Conservation (phyloP, 2,797 vertebrate genomes). For the Thaleichthys pacificus region DNA sequence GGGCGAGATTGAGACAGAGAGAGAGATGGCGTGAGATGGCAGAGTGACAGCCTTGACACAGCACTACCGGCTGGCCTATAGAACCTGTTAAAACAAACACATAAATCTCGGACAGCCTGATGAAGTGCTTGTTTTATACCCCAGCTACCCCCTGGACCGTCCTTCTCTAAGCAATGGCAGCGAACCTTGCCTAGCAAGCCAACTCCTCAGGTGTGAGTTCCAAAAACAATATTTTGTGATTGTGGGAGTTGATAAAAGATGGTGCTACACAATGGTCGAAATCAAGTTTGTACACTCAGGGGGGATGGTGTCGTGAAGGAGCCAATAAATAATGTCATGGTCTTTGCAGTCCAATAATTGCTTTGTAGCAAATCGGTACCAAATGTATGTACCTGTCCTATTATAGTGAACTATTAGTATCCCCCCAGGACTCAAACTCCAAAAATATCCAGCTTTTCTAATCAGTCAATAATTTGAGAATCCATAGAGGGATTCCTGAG, state of each 20-base stretch:
- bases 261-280: too few relatives aligned
- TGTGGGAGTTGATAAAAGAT: too few relatives aligned
- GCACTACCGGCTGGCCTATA: constrained; percentile 43
- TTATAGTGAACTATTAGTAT: not conserved
- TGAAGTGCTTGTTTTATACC: constrained; percentile 38
- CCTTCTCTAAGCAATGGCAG: constrained; percentile 13
- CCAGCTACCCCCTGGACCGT: constrained; percentile 26
- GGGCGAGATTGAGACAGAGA: not conserved
- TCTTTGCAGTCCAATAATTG: not conserved
- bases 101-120: constrained; percentile 38
- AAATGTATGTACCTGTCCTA: not conserved
- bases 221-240: too few relatives aligned
- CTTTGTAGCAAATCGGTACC: not conserved
- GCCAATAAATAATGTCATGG: not conserved
- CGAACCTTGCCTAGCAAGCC: not conserved
- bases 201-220: not conserved
- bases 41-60: constrained; percentile 50
- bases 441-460: constrained; percentile 25
- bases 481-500: too few relatives aligned
- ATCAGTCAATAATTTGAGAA: not conserved
- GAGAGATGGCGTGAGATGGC: constrained; percentile 40
- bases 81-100: constrained; percentile 34
- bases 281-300: not conserved
- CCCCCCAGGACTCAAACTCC: not conserved
- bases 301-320: not conserved